Evolutionary conservation across 2,797 vertebrate genomes (phyloP).

Genomic region (Octomys mimax): DNA sequence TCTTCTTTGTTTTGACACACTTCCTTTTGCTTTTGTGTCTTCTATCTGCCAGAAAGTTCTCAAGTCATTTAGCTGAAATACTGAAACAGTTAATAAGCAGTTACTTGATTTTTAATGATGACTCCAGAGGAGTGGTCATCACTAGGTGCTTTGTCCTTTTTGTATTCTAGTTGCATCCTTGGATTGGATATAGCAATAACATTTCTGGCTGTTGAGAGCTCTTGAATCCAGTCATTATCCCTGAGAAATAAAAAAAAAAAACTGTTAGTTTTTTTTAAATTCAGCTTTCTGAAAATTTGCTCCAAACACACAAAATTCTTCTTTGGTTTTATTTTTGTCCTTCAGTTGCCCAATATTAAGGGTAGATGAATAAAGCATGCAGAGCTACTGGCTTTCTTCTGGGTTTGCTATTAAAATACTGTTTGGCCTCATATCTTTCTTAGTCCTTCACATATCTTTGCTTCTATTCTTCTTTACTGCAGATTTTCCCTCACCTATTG

Average conservation of each 20-base stretch:
- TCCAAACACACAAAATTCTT: conserved; percentile 83
- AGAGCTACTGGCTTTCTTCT: conserved; percentile 91
- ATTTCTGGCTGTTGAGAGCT: conserved; percentile 86
- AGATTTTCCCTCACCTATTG: conserved; percentile 93
- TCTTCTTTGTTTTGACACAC: conserved; percentile 83
- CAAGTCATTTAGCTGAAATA: conserved; percentile 80
- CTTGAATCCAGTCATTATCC: conserved; percentile 85
- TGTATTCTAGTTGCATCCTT: conserved; percentile 82
- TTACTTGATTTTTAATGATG: conserved; percentile 86
- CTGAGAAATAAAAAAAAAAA: conserved; percentile 78
- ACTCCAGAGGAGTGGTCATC: conserved; percentile 83
- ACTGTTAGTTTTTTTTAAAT: conserved; percentile 81
- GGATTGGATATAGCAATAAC: conserved; percentile 90
- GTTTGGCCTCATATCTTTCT: conserved; percentile 75
- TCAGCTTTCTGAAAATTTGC: conserved; percentile 83
- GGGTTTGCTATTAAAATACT: conserved; percentile 89
- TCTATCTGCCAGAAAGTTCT: conserved; percentile 77
- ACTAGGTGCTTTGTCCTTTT: conserved; percentile 86
- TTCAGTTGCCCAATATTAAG: conserved; percentile 88
- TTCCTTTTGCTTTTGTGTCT: conserved; percentile 76
- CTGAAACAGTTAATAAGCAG: conserved; percentile 84
- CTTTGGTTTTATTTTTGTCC: conserved; percentile 79
- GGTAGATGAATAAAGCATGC: conserved; percentile 95
- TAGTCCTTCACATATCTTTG: conserved; percentile 75
- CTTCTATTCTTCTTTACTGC: conserved; percentile 73